Evolutionary conservation across 2,797 vertebrate genomes (phyloP).

Genomic region (Dryobates pubescens): DNA sequence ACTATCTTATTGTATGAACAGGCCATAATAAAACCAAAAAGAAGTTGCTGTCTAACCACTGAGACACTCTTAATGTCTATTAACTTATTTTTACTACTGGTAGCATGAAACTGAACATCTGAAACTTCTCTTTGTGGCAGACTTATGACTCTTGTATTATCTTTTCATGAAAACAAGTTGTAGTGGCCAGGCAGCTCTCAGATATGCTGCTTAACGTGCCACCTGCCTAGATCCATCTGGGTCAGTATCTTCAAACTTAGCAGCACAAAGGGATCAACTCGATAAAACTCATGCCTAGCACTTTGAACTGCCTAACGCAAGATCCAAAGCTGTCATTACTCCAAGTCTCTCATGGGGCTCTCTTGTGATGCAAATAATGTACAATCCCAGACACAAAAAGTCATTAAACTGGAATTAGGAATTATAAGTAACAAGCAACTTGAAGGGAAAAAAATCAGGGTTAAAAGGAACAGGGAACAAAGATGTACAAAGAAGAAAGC

Average conservation of each 20-base stretch:
- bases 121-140: neutral
- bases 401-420: constrained; percentile 48
- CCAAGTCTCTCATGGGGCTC: neutral
- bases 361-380: constrained; percentile 36
- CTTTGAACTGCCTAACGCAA: neutral
- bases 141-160: neutral
- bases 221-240: neutral
- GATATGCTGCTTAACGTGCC: neutral
- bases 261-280: neutral
- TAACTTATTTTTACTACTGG: neutral
- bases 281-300: neutral
- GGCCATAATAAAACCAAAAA: neutral
- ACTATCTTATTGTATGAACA: neutral
- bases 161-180: neutral
- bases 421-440: neutral
- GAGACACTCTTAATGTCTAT: neutral
- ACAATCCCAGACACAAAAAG: constrained; percentile 10
- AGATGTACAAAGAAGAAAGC: neutral
- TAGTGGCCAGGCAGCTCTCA: neutral
- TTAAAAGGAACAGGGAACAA: neutral
- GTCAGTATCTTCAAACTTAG: neutral
- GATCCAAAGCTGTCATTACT: neutral
- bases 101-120: constrained; percentile 11
- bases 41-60: neutral
- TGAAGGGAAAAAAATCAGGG: neutral